These are phyloP conservation scores for Pollachius pollachius DNA, from an alignment of 2,113 vertebrate genomes.

Conservation along the genomic window DNA sequence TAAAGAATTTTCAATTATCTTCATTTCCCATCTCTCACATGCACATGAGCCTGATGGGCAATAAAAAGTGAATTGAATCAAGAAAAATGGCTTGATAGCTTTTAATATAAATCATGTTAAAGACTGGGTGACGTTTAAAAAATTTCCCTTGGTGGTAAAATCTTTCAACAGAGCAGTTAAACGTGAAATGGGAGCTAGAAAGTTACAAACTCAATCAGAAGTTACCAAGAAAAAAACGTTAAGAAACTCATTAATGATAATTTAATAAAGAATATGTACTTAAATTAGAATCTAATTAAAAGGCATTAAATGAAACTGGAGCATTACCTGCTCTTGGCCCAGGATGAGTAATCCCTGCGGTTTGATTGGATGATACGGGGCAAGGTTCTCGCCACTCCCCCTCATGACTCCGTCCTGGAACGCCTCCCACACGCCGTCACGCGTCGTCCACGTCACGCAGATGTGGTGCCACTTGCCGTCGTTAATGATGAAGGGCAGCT, in stretches of 20 bases:
- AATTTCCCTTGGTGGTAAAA: too few species aligned
- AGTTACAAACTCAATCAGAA: background rate
- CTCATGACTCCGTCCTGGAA: constrained; percentile 93
- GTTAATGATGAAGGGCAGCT: constrained; percentile 92
- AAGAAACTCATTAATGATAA: background rate
- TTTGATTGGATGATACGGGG: constrained; percentile 96
- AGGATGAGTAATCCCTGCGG: constrained; percentile 91
- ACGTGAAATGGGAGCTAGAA: too few species aligned
- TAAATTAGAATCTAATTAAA: background rate
- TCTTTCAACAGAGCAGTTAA: too few species aligned
- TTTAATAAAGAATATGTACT: background rate
- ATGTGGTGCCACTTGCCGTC: constrained; percentile 99
- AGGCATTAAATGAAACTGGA: too few species aligned
- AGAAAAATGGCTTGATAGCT: too few species aligned
- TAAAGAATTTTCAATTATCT: too few species aligned
- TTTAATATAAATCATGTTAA: too few species aligned
- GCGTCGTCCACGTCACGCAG: constrained; percentile 94
- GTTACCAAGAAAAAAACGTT: background rate
- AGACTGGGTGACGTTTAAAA: too few species aligned
- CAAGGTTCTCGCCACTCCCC: constrained; percentile 92
- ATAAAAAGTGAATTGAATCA: too few species aligned
- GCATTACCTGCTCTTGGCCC: constrained; percentile 92
- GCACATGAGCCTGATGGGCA: too few species aligned
- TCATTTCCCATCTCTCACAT: too few species aligned
- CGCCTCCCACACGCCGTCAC: constrained; percentile 96